Evolutionary conservation across 64 coral and sea anemone genomes (phyloP), one percentile per base, ranked within the genome.

Genomic region (Acropora tenuis): DNA sequence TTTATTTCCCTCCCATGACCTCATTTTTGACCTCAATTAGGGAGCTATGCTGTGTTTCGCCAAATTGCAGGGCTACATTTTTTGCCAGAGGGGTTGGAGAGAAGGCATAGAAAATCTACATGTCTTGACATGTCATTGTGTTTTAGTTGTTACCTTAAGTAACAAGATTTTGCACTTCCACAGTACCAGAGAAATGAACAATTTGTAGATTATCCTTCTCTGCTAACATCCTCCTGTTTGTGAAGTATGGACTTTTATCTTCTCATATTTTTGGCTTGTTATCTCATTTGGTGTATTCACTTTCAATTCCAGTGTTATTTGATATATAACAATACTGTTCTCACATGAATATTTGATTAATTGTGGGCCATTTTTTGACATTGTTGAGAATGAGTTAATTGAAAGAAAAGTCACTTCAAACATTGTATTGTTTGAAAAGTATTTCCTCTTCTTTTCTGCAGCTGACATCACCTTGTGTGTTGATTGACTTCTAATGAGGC

Each of bases 401-500:
- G 17, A 71, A 71, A 71, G 68, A 71, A 20, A 71, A 40, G 4
- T 71, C 6, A n/a, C 20, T 19, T 10, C 19, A 71, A 71, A 20
- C 43, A 5, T 6, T 46, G 5, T 46, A 9, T 44, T 8, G 42
- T 76, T 30, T 45, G 13, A 81, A 65, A 49, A 49, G 1, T 16
- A 46, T 8, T 2, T 84, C 12, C 16, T 69, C 58, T 67, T 65
- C 45, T 83, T 46, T 75, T n/a, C 13, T 18, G 8, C 11, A 43
- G 52, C 46, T 42, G 61, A 7, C 16, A 46, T 67, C 44, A 84
- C 48, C 40, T 15, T 44, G 71, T 69, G 43, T 49, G 80, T 47
- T 71, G 18, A 84, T 69, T 84, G 82, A 84, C 67, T 84, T 18
- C 46, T 48, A 48, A 84, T 73, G 60, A 48, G 4, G 11, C 18